Percentiles rank a stretch among this genome's conserved stretches.
Conservation (phyloP, 2,113 vertebrate species). For the Actenoides hombroni region DNA sequence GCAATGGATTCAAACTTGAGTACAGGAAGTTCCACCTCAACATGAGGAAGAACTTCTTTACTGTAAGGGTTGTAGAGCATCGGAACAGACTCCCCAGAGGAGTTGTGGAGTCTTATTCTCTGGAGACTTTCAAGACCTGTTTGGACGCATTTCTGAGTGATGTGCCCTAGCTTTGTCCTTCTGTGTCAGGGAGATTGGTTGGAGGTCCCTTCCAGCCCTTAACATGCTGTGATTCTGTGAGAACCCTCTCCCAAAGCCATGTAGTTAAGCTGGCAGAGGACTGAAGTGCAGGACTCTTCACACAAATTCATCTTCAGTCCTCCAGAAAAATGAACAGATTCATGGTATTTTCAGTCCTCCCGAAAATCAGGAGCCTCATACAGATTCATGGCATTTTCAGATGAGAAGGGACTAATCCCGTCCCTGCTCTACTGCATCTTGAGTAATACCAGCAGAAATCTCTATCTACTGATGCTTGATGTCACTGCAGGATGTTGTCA, state of each 20-base stretch:
- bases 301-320: not conserved
- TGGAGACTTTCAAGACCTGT: too few species aligned
- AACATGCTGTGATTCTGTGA: not conserved
- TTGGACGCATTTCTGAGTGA: too few species aligned
- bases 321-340: not conserved
- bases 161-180: too few species aligned
- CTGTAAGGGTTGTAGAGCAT: too few species aligned
- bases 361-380: not conserved
- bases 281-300: not conserved
- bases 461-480: not conserved
- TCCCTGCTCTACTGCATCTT: not conserved
- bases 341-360: not conserved
- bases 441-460: not conserved
- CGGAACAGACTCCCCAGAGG: too few species aligned
- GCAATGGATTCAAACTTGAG: too few species aligned
- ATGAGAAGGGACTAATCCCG: fast-evolving
- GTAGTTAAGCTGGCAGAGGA: not conserved
- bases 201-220: too few species aligned
- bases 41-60: too few species aligned
- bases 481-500: not conserved
- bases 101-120: too few species aligned
- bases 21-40: too few species aligned
- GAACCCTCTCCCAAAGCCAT: not conserved
- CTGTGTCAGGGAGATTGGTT: too few species aligned
- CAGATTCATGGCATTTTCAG: not conserved